Evolutionary conservation across 2,113 vertebrate species (phyloP).

Genomic region (Lagopus leucura): DNA sequence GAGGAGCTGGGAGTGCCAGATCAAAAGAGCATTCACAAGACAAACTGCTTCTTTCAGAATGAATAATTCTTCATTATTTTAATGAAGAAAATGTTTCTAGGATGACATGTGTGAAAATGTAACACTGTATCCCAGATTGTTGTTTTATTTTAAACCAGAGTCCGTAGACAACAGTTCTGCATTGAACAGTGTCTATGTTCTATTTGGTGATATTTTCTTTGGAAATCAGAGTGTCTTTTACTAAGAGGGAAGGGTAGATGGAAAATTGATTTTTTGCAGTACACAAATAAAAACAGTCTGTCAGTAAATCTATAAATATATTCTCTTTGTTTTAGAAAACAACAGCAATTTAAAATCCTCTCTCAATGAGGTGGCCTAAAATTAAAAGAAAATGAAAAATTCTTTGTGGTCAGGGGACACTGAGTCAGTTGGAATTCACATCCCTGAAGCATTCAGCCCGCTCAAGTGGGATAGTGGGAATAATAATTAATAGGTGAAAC

Average conservation of each 20-base stretch:
- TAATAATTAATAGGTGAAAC: conserved; percentile 26
- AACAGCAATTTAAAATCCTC: conserved; percentile 41
- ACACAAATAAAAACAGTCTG: conserved; percentile 46
- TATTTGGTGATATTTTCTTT: conserved; percentile 44
- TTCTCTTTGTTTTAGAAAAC: conserved; percentile 54
- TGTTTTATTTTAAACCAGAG: conserved; percentile 57
- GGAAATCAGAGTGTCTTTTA: conserved; percentile 9
- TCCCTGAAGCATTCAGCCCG: background rate
- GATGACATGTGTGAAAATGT: conserved; percentile 29
- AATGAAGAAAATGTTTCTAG: conserved; percentile 38
- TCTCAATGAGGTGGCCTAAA: conserved; percentile 12
- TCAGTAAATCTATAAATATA: conserved; percentile 55
- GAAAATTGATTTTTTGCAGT: conserved; percentile 36
- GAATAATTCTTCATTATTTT: conserved; percentile 17
- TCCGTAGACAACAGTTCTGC: conserved; percentile 27
- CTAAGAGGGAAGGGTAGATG: background rate
- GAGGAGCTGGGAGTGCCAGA: background rate
- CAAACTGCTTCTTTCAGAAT: background rate
- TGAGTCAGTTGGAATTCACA: background rate
- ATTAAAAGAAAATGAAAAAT: conserved; percentile 24
- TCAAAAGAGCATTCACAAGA: background rate
- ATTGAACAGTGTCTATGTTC: conserved; percentile 19
- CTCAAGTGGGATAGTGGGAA: background rate
- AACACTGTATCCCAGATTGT: conserved; percentile 6
- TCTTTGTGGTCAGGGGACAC: background rate